Percentiles rank a stretch among this genome's conserved stretches.
phyloP scores from a whole-genome alignment of 2,797 vertebrate species.

The Setipinna tenuifilis region DNA sequence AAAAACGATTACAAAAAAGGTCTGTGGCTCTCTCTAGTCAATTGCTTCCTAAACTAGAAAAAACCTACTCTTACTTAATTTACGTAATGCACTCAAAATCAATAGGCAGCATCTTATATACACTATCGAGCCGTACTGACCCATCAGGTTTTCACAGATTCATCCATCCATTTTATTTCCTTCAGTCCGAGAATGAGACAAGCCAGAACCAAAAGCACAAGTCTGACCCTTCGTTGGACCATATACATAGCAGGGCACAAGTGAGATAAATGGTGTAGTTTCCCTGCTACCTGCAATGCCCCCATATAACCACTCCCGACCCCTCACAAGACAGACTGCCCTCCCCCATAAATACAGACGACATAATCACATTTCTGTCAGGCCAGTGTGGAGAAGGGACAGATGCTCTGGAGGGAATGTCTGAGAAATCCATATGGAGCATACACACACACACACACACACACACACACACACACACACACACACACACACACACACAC shows the following conservation, averaged over 20 bases:
- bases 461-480: no score
- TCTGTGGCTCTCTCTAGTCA: no score
- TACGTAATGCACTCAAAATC: no score
- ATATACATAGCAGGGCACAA: background rate
- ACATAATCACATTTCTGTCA: constrained; percentile 10
- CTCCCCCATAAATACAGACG: background rate
- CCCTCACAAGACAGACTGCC: background rate
- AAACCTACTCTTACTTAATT: no score
- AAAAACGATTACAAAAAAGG: no score
- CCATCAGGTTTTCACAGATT: no score
- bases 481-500: no score
- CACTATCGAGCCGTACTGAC: no score
- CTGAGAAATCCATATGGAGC: background rate
- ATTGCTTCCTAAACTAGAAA: no score
- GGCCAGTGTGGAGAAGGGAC: background rate
- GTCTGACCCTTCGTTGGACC: background rate
- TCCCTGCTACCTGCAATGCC: background rate
- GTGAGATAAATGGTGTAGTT: background rate
- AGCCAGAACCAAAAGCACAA: background rate
- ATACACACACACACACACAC: background rate
- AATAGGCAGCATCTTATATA: no score
- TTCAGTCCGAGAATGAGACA: no score
- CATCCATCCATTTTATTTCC: no score
- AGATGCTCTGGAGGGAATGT: background rate
- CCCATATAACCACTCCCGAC: background rate